Conservation (phyloP, 2,888 invertebrate genomes). For the Eupithecia pulchellata region DNA sequence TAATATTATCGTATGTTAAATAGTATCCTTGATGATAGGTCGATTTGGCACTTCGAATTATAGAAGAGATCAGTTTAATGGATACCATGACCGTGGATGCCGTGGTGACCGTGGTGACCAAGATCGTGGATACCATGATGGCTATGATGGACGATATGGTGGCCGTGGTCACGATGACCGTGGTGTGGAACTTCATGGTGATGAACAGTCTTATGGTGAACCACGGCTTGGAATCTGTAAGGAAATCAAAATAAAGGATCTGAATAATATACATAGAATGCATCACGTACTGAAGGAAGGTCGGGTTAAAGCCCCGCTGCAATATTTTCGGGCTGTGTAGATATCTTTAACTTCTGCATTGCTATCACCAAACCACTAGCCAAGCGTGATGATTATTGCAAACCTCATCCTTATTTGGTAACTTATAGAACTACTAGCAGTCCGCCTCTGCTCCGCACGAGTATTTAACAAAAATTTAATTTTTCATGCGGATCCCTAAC, state of each 20-base stretch:
- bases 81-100: constrained; percentile 12
- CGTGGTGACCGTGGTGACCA: constrained; percentile 30
- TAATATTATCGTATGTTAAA: constrained; percentile 42
- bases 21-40: constrained; percentile 51
- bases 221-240: constrained; percentile 69
- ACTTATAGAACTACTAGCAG: background rate
- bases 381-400: too few relatives aligned
- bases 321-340: too few relatives aligned
- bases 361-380: too few relatives aligned
- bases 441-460: too few relatives aligned
- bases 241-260: constrained; percentile 21
- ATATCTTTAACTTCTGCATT: too few relatives aligned
- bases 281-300: too few relatives aligned
- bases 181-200: constrained; percentile 52
- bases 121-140: constrained; percentile 55
- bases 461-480: too few relatives aligned
- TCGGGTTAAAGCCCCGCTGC: too few relatives aligned
- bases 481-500: too few relatives aligned
- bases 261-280: too few relatives aligned
- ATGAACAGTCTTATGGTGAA: constrained; percentile 66
- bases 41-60: constrained; percentile 47
- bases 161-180: constrained; percentile 33
- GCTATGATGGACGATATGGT: constrained; percentile 22
- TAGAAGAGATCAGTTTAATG: constrained; percentile 55
- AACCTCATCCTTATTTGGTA: too few relatives aligned